These are phyloP conservation scores for Eira barbara DNA, from an alignment of 2,113 vertebrate genomes.

Conservation along the genomic window DNA sequence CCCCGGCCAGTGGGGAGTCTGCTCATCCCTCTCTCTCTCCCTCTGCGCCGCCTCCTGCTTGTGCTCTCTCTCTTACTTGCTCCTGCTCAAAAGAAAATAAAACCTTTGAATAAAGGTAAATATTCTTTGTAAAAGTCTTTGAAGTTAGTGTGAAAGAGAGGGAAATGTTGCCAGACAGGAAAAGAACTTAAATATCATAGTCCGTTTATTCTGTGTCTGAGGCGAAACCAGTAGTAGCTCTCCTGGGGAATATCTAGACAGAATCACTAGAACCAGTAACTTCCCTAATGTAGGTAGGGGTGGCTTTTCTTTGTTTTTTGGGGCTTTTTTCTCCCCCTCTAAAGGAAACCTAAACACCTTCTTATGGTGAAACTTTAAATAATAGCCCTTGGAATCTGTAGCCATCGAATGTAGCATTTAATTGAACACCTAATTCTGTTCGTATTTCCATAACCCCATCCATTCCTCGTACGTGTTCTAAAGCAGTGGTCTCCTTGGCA, in stretches of 20 bases:
- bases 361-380: slow-evolving; percentile 27
- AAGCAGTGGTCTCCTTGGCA: not conserved
- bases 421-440: slow-evolving; percentile 17
- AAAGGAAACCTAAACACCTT: not conserved
- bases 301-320: not conserved
- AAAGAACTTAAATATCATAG: not conserved
- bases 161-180: not conserved
- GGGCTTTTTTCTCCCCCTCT: not conserved
- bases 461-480: not conserved
- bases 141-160: not conserved
- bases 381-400: not conserved
- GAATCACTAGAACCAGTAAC: not conserved
- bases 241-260: not conserved
- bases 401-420: not conserved
- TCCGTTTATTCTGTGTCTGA: not conserved
- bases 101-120: not conserved
- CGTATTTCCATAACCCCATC: not conserved
- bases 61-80: not conserved
- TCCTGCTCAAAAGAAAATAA: not conserved
- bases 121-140: not conserved
- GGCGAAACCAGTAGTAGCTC: not conserved
- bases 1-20: no score
- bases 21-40: not conserved
- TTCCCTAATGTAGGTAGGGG: not conserved
- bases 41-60: not conserved